These are phyloP conservation scores for Vulpes lagopus DNA, from an alignment of 2,113 vertebrate species.

Conservation along the genomic window DNA sequence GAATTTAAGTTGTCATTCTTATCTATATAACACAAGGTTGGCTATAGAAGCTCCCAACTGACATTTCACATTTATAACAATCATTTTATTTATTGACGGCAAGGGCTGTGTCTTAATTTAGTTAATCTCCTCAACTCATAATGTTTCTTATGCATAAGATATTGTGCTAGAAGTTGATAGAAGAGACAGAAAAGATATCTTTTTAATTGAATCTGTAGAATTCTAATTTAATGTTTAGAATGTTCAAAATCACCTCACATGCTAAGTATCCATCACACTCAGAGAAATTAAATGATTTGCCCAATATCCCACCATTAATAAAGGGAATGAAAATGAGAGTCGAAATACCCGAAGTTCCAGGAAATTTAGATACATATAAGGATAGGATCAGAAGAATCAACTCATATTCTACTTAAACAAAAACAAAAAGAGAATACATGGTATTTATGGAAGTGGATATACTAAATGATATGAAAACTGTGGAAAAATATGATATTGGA, in stretches of 20 bases:
- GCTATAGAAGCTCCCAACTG: neutral
- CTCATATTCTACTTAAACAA: neutral
- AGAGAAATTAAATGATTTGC: conserved; percentile 5
- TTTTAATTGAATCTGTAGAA: neutral
- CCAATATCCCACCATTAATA: neutral
- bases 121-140: neutral
- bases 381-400: conserved; percentile 8
- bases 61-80: neutral
- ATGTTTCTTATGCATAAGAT: neutral
- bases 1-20: neutral
- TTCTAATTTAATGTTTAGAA: neutral
- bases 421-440: neutral
- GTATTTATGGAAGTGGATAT: neutral
- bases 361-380: neutral
- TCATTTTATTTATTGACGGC: neutral
- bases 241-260: neutral
- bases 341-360: neutral
- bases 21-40: neutral
- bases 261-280: neutral
- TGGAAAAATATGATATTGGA: neutral
- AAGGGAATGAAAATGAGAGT: neutral
- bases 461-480: neutral
- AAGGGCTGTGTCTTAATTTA: neutral
- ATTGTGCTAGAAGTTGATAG: neutral
- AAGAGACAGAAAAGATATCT: neutral